Percentiles rank a stretch among this genome's conserved stretches.
These are phyloP conservation scores for Caradrina kadenii DNA, from an alignment of 2,888 invertebrate species.

Conservation along the genomic window DNA sequence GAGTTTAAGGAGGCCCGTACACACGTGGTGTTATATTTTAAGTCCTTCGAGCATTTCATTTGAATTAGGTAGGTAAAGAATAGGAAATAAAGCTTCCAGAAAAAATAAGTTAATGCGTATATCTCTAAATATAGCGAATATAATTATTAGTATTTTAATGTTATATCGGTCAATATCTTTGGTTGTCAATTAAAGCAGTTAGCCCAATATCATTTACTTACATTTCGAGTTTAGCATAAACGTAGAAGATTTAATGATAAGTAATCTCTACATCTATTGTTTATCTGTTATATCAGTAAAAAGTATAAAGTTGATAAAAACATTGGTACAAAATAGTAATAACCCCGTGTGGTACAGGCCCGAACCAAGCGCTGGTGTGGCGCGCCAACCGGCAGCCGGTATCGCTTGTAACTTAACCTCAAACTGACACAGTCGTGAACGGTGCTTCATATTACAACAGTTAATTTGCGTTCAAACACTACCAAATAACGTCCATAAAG, in stretches of 20 bases:
- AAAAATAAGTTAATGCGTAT: background rate
- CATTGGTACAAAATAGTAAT: slow-evolving; percentile 56
- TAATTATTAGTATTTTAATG: background rate
- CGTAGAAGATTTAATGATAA: slow-evolving; percentile 8
- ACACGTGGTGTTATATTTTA: slow-evolving; percentile 73
- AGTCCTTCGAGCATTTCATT: background rate
- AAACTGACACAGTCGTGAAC: slow-evolving; percentile 89
- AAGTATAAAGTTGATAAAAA: slow-evolving; percentile 26
- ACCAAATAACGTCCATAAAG: slow-evolving; percentile 44
- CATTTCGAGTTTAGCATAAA: background rate
- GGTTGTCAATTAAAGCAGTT: background rate
- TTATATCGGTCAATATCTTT: background rate
- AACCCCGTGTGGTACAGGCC: slow-evolving; percentile 79
- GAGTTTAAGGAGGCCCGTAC: slow-evolving; percentile 76
- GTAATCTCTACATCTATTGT: background rate
- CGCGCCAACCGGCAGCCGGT: slow-evolving; percentile 85
- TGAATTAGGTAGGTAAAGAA: background rate
- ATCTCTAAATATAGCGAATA: background rate
- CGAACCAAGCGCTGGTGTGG: slow-evolving; percentile 79
- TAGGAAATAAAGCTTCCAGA: background rate
- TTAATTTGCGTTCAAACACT: slow-evolving; percentile 77
- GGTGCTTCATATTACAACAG: slow-evolving; percentile 85
- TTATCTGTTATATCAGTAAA: slow-evolving; percentile 9
- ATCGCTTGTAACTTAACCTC: slow-evolving; percentile 89
- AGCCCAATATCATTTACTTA: background rate